These are phyloP conservation scores for Netelia virgata DNA, from an alignment of 2,888 invertebrate genomes.

Conservation along the genomic window DNA sequence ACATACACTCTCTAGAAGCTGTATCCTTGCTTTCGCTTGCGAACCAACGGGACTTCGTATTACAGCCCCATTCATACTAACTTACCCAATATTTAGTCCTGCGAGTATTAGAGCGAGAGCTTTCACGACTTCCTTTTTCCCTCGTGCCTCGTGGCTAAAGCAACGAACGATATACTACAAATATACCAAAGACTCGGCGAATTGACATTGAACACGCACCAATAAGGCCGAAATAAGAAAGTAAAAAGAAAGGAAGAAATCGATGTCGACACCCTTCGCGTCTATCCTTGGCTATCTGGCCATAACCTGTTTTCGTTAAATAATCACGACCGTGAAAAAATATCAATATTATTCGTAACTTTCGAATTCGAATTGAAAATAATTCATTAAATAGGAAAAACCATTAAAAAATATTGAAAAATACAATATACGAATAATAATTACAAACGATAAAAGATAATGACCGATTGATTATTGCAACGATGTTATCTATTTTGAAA, in stretches of 20 bases:
- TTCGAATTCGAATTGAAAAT: no score
- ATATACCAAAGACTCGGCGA: constrained; percentile 47
- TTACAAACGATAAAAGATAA: no score
- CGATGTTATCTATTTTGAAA: no score
- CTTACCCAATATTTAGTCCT: constrained; percentile 78
- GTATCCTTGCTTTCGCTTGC: constrained; percentile 46
- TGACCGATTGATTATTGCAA: no score
- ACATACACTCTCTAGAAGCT: constrained; percentile 17
- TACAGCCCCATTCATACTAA: constrained; percentile 79
- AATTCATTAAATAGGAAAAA: no score
- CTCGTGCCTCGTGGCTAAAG: constrained; percentile 47
- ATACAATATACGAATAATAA: no score
- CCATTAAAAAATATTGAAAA: no score
- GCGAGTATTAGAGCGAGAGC: constrained; percentile 69
- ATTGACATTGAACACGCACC: constrained; percentile 48
- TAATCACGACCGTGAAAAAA: background rate
- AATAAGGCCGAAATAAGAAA: constrained; percentile 5
- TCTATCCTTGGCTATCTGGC: background rate
- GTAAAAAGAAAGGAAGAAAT: background rate
- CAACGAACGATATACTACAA: constrained; percentile 55
- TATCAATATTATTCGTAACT: background rate
- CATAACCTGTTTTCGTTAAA: background rate
- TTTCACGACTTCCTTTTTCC: constrained; percentile 52
- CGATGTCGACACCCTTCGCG: background rate
- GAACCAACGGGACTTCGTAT: constrained; percentile 70